Conservation (phyloP, 1,140 invertebrate genomes). For the Neodiprion pinetum region DNA sequence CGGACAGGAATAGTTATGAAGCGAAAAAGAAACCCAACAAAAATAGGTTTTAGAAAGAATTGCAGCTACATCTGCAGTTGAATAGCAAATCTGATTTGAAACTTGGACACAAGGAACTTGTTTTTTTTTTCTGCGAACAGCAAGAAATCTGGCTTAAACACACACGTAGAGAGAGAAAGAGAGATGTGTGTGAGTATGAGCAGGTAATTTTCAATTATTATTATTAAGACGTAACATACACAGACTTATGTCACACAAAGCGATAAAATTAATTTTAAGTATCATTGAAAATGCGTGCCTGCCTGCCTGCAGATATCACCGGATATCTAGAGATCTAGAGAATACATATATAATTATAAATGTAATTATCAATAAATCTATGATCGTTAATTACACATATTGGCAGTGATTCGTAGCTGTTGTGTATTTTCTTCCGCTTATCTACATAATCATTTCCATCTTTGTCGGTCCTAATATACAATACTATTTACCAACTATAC, state of each 20-base stretch:
- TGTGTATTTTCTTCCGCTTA: slow-evolving; percentile 36
- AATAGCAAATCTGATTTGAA: not conserved
- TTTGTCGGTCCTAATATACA: not conserved
- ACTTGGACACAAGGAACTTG: not conserved
- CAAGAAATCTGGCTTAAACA: too few relatives aligned
- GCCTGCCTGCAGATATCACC: slow-evolving; percentile 14
- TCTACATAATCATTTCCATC: not conserved
- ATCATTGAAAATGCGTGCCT: slow-evolving; percentile 1
- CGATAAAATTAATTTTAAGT: slow-evolving; percentile 14
- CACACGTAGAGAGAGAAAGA: too few relatives aligned
- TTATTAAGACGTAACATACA: slow-evolving; percentile 1
- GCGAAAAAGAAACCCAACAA: not conserved
- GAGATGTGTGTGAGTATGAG: not conserved
- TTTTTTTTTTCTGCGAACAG: too few relatives aligned
- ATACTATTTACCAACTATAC: slow-evolving; percentile 7
- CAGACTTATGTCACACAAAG: slow-evolving; percentile 10
- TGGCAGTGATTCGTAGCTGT: slow-evolving; percentile 61
- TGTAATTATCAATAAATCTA: slow-evolving; percentile 33
- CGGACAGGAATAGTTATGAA: not conserved
- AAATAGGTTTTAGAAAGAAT: not conserved
- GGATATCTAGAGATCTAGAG: slow-evolving; percentile 24
- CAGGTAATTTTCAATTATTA: not conserved
- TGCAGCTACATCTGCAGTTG: not conserved
- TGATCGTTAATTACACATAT: slow-evolving; percentile 56
- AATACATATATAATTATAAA: slow-evolving; percentile 34